Percentiles rank a stretch among this genome's conserved stretches.
phyloP scores from a whole-genome alignment of 2,113 vertebrate genomes.

The Hippoglossus stenolepis region DNA sequence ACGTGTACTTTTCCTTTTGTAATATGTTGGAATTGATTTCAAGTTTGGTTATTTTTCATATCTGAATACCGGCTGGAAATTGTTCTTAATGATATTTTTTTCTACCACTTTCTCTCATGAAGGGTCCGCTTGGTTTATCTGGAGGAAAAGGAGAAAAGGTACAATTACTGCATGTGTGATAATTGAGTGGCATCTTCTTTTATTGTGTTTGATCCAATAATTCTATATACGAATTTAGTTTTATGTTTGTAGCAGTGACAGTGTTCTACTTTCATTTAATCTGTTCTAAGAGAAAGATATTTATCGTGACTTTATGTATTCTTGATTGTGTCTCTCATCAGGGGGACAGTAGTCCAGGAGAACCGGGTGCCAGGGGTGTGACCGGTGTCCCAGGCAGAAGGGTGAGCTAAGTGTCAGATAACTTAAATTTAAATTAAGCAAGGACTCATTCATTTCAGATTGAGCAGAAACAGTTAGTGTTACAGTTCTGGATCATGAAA shows the following conservation, averaged over 20 bases:
- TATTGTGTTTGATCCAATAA: background rate
- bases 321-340: slow-evolving; percentile 47
- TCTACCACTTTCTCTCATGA: background rate
- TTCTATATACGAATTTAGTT: background rate
- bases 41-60: background rate
- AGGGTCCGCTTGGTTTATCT: slow-evolving; percentile 84
- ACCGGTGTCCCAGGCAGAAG: slow-evolving; percentile 82
- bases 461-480: no score
- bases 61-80: background rate
- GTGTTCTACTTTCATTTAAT: background rate
- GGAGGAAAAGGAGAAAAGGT: slow-evolving; percentile 90
- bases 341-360: slow-evolving; percentile 84
- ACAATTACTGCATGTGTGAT: background rate
- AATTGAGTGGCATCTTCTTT: background rate
- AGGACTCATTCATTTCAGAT: no score
- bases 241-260: background rate
- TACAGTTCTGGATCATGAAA: no score
- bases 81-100: background rate
- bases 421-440: no score
- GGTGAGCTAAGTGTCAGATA: slow-evolving; percentile 65
- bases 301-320: background rate
- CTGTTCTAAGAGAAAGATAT: background rate
- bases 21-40: no score
- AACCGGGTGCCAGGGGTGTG: slow-evolving; percentile 83
- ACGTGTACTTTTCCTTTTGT: background rate